Evolutionary conservation across 2,888 invertebrate genomes (phyloP).

Genomic region (Anaspis maculata): DNA sequence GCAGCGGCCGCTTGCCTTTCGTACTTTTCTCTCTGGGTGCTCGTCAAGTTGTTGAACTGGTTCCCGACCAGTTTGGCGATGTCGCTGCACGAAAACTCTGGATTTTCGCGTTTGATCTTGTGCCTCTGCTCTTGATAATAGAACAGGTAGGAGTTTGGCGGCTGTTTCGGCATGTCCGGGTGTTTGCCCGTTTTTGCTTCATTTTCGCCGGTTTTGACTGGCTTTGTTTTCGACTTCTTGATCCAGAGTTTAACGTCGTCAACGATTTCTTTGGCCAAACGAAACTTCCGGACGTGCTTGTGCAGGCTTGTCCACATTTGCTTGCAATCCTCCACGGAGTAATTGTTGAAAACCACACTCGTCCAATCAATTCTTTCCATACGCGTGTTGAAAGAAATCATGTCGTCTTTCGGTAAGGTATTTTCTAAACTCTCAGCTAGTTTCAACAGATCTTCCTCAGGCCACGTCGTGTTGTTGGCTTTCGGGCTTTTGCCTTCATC

Average conservation of each 20-base stretch:
- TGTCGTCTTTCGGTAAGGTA: constrained; percentile 28
- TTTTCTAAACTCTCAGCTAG: not conserved
- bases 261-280: constrained; percentile 42
- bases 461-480: too few species aligned
- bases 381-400: constrained; percentile 34
- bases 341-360: constrained; percentile 38
- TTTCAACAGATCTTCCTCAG: too few species aligned
- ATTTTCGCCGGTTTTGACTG: constrained; percentile 30
- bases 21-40: constrained; percentile 44
- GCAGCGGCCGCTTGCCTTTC: constrained; percentile 39
- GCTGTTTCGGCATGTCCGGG: constrained; percentile 6
- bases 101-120: constrained; percentile 2
- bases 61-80: constrained; percentile 43
- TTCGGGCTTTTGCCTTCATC: too few species aligned
- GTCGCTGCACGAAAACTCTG: constrained; percentile 20
- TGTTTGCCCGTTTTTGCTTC: not conserved
- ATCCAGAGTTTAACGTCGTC: constrained; percentile 43
- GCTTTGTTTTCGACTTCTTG: constrained; percentile 28
- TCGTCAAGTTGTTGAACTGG: constrained; percentile 42
- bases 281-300: constrained; percentile 39
- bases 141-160: constrained; percentile 6
- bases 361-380: constrained; percentile 42
- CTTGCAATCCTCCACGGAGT: constrained; percentile 41
- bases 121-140: constrained; percentile 4
- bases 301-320: constrained; percentile 40